A percentile compares a stretch with the other conserved stretches of the same genome.
phyloP scores from a whole-genome alignment of 1,140 invertebrate genomes.

The Zaprionus kolodkinae region DNA sequence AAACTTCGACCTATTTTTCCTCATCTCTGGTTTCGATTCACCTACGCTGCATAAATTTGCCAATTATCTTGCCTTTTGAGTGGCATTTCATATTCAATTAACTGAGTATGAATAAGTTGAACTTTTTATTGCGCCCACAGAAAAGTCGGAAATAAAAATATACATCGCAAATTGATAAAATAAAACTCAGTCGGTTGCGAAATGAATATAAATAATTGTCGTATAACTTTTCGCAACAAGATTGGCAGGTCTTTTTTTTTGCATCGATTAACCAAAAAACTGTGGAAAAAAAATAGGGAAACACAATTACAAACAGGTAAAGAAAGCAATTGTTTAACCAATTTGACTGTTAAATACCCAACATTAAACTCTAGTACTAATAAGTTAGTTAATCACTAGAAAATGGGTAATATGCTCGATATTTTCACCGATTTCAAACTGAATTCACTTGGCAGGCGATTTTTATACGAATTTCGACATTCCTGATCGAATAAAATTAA shows the following conservation, averaged over 20 bases:
- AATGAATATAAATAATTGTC: constrained; percentile 33
- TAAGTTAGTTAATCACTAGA: not conserved
- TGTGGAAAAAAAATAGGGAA: not conserved
- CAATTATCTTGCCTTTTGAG: constrained; percentile 40
- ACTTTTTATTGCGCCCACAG: constrained; percentile 7
- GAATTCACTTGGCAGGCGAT: too few species aligned
- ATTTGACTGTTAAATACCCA: not conserved
- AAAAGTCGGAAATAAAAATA: constrained; percentile 8
- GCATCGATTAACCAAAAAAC: constrained; percentile 16
- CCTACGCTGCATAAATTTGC: constrained; percentile 41
- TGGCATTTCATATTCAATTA: constrained; percentile 52
- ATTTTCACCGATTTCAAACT: not conserved
- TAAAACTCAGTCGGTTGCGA: constrained; percentile 29
- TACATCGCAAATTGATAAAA: constrained; percentile 22
- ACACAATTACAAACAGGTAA: not conserved
- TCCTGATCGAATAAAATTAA: too few species aligned
- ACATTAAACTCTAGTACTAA: not conserved
- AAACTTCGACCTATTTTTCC: not conserved
- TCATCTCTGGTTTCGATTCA: constrained; percentile 1
- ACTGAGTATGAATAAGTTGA: constrained; percentile 36
- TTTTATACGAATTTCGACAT: too few species aligned
- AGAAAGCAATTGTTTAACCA: not conserved
- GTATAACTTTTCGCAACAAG: constrained; percentile 19
- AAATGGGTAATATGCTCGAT: not conserved
- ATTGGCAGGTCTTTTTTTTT: constrained; percentile 20